Percentiles rank a stretch among this genome's conserved stretches.
phyloP scores from a whole-genome alignment of 2,113 vertebrate genomes.

The Heterochromis multidens region DNA sequence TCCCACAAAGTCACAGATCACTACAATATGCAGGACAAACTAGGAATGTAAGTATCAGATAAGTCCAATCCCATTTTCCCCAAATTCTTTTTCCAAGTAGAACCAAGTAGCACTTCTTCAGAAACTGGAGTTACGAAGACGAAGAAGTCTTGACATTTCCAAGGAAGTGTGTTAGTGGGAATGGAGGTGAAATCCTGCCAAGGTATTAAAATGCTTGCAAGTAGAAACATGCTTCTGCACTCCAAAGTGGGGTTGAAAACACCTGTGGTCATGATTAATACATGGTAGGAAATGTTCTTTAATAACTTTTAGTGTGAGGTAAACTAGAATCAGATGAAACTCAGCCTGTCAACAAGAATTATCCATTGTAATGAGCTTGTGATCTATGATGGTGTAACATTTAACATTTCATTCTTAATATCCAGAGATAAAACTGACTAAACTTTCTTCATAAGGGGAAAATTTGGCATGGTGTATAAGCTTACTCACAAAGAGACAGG shows the following conservation, averaged over 20 bases:
- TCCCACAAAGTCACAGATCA: conserved; percentile 74
- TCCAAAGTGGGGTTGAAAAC: background rate
- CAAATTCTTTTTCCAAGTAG: background rate
- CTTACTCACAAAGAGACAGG: conserved; percentile 79
- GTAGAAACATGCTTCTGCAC: background rate
- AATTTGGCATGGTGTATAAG: conserved; percentile 82
- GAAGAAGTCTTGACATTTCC: background rate
- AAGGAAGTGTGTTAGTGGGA: fast-evolving
- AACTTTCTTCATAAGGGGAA: conserved; percentile 73
- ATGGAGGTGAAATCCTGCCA: background rate
- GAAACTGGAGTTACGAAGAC: background rate
- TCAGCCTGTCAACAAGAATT: background rate
- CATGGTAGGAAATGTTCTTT: background rate
- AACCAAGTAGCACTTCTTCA: background rate
- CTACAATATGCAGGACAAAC: conserved; percentile 79
- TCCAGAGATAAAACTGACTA: background rate
- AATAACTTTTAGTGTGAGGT: background rate
- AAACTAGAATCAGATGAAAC: background rate
- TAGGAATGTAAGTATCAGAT: conserved; percentile 82
- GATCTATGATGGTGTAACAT: background rate
- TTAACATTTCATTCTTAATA: background rate
- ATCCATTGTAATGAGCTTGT: background rate
- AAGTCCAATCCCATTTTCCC: background rate
- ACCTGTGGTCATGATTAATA: background rate
- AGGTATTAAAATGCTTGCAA: background rate